phyloP scores from a whole-genome alignment of 2,797 vertebrate species.

The Hoplostethus atlanticus region DNA sequence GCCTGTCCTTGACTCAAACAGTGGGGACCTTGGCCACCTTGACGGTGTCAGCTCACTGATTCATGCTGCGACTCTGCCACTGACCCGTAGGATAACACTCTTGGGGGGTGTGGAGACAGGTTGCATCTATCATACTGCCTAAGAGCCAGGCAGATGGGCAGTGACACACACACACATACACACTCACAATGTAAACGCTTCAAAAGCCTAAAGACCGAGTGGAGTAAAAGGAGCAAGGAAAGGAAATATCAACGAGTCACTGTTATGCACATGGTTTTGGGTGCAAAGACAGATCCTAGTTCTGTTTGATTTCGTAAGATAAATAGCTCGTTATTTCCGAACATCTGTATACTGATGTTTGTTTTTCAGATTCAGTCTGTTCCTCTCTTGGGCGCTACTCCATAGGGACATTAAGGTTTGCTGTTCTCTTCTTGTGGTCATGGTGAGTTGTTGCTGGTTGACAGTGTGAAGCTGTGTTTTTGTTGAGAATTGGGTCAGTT shows the following conservation, averaged over 20 bases:
- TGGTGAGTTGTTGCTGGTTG: conserved; percentile 66
- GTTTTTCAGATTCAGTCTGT: conserved; percentile 41
- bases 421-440: conserved; percentile 65
- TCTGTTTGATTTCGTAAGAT: conserved; percentile 27
- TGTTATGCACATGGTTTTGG: background rate
- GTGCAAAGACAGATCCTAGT: background rate
- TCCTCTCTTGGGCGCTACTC: conserved; percentile 56
- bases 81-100: conserved; percentile 76
- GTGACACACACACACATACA: conserved; percentile 37
- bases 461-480: conserved; percentile 56
- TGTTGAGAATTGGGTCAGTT: conserved; percentile 76
- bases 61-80: conserved; percentile 66
- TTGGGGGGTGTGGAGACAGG: conserved; percentile 48
- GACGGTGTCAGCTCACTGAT: conserved; percentile 70
- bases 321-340: conserved; percentile 37
- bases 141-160: conserved; percentile 46
- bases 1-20: conserved; percentile 66
- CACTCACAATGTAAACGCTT: conserved; percentile 6
- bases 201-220: background rate
- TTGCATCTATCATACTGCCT: conserved; percentile 69
- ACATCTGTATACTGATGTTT: conserved; percentile 50
- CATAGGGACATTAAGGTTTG: conserved; percentile 43
- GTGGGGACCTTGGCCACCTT: conserved; percentile 62
- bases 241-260: background rate
- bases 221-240: background rate